These are phyloP conservation scores for Porites divaricata DNA, from an alignment of 92 coral and sea anemone genomes.

Conservation along the genomic window DNA sequence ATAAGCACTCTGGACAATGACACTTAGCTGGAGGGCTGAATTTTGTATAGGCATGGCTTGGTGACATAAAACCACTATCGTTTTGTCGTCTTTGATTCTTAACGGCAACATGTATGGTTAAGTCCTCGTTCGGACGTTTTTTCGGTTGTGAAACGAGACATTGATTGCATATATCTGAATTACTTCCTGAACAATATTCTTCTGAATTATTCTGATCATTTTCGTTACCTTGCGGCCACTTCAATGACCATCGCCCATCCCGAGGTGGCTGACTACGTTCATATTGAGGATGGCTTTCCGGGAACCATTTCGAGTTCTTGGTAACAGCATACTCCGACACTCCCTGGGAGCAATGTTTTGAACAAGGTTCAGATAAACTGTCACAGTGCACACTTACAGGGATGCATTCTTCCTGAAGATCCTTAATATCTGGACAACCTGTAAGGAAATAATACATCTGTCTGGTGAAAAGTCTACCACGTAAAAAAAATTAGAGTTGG, in stretches of 20 bases:
- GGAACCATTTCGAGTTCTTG: background rate
- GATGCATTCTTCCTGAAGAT: slow-evolving; percentile 17
- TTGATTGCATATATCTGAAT: background rate
- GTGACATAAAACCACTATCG: background rate
- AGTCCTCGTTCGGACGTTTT: background rate
- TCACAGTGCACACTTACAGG: slow-evolving; percentile 40
- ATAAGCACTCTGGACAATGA: background rate
- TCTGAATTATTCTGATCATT: background rate
- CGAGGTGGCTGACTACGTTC: background rate
- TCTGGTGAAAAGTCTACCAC: too few species aligned
- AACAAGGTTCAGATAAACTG: slow-evolving; percentile 30
- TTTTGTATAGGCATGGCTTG: background rate
- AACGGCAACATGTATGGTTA: background rate
- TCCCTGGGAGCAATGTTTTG: background rate
- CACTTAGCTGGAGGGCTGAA: background rate
- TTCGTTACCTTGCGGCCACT: background rate
- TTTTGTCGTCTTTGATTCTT: background rate
- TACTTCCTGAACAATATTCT: background rate
- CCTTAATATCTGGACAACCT: slow-evolving; percentile 20
- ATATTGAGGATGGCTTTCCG: background rate
- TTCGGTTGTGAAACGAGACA: background rate
- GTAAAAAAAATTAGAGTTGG: too few species aligned
- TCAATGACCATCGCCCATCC: background rate
- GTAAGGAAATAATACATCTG: background rate
- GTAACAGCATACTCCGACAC: background rate